phyloP scores from a whole-genome alignment of 2,888 invertebrate species.

The Cacoxenus indagator region DNA sequence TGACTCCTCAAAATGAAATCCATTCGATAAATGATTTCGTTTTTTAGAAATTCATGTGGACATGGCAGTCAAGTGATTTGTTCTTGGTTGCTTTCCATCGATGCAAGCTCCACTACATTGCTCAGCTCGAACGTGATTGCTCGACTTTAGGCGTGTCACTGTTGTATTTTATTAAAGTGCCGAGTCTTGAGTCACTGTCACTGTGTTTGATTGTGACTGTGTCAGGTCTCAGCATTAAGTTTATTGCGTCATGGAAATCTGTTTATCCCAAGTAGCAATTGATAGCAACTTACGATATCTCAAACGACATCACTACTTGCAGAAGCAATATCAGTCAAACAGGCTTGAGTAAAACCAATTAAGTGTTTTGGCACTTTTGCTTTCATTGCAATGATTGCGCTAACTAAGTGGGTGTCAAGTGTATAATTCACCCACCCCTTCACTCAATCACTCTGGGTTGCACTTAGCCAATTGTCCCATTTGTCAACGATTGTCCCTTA shows the following conservation, averaged over 20 bases:
- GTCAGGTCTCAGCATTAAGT: background rate
- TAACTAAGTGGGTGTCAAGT: constrained; percentile 7
- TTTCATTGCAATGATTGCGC: constrained; percentile 44
- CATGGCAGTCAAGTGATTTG: constrained; percentile 58
- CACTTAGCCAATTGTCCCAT: background rate
- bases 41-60: constrained; percentile 59
- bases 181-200: background rate
- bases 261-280: constrained; percentile 35
- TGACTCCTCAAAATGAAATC: background rate
- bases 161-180: background rate
- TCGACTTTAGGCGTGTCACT: constrained; percentile 38
- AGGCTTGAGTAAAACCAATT: constrained; percentile 56
- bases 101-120: background rate
- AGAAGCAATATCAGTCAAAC: background rate
- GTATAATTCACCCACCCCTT: no score
- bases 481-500: background rate
- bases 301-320: constrained; percentile 5
- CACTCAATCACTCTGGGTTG: background rate
- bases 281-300: constrained; percentile 41
- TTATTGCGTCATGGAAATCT: constrained; percentile 17
- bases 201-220: background rate
- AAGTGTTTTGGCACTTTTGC: constrained; percentile 58
- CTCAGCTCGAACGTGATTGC: constrained; percentile 50
- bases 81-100: background rate
- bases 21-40: constrained; percentile 56